Evolutionary conservation across 2,888 invertebrate species (phyloP).

Genomic region (Ethmia dodecea): DNA sequence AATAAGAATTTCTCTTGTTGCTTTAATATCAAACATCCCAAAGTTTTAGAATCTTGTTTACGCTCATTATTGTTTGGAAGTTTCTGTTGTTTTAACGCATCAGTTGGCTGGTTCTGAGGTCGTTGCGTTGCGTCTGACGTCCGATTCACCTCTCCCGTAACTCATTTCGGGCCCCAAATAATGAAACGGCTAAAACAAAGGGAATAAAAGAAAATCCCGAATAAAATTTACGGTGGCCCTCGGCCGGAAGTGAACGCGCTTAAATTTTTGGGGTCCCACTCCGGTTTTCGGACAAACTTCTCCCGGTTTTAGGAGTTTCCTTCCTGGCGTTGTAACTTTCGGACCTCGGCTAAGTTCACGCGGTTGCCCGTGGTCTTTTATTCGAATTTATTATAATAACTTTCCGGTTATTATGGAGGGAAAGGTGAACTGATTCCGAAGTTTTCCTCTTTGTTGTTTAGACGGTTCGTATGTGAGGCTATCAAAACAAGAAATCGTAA

Average conservation of each 20-base stretch:
- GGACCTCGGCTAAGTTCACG: slow-evolving; percentile 53
- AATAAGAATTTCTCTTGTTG: no score
- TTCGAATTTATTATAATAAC: slow-evolving; percentile 50
- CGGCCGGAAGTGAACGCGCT: slow-evolving; percentile 59
- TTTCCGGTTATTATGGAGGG: slow-evolving; percentile 44
- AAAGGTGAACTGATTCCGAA: slow-evolving; percentile 41
- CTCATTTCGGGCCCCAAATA: slow-evolving; percentile 40
- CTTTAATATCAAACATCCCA: no score
- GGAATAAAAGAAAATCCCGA: slow-evolving; percentile 60
- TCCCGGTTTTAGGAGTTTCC: slow-evolving; percentile 48
- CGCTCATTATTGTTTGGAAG: slow-evolving; percentile 44
- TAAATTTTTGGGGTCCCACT: slow-evolving; percentile 60
- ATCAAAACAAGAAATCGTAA: slow-evolving; percentile 1
- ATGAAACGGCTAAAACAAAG: slow-evolving; percentile 66
- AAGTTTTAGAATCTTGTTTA: no score
- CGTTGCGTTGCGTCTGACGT: slow-evolving; percentile 3
- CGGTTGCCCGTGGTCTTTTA: slow-evolving; percentile 54
- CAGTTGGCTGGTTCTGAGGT: no score
- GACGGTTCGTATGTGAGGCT: not conserved
- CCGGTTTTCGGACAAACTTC: slow-evolving; percentile 54
- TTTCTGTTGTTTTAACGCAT: slow-evolving; percentile 29
- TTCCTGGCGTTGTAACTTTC: slow-evolving; percentile 65
- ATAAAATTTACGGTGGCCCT: slow-evolving; percentile 63
- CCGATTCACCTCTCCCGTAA: slow-evolving; percentile 22
- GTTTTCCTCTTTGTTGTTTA: slow-evolving; percentile 5